phyloP scores from a whole-genome alignment of 2,113 vertebrate species.

The Raphicerus campestris region DNA sequence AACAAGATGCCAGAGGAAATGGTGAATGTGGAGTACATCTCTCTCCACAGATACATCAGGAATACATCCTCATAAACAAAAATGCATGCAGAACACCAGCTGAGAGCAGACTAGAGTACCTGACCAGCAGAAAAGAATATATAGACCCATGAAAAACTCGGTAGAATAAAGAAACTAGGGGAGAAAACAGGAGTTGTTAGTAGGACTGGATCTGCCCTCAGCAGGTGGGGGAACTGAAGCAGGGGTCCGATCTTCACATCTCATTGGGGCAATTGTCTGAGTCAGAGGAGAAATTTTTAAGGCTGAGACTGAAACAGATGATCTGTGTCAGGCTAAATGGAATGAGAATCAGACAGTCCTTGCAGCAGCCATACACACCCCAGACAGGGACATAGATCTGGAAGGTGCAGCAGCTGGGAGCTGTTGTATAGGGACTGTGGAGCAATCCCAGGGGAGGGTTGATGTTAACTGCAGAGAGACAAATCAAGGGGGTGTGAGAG shows the following conservation, averaged over 20 bases:
- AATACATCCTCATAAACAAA: not conserved
- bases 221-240: not conserved
- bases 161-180: not conserved
- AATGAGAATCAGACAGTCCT: not conserved
- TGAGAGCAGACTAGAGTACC: not conserved
- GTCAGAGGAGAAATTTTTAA: not conserved
- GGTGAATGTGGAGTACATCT: not conserved
- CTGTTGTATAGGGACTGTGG: not conserved
- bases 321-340: not conserved
- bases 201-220: not conserved
- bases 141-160: not conserved
- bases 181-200: not conserved
- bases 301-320: not conserved
- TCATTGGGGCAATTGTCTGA: not conserved
- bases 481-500: not conserved
- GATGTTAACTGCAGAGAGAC: fast-evolving
- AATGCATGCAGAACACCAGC: not conserved
- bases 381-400: not conserved
- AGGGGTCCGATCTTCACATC: not conserved
- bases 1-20: not conserved
- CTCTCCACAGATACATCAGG: not conserved
- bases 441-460: not conserved
- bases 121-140: not conserved
- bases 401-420: not conserved
- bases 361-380: not conserved